Conservation (phyloP, 1,140 invertebrate species). For the Anthonomus grandis region DNA sequence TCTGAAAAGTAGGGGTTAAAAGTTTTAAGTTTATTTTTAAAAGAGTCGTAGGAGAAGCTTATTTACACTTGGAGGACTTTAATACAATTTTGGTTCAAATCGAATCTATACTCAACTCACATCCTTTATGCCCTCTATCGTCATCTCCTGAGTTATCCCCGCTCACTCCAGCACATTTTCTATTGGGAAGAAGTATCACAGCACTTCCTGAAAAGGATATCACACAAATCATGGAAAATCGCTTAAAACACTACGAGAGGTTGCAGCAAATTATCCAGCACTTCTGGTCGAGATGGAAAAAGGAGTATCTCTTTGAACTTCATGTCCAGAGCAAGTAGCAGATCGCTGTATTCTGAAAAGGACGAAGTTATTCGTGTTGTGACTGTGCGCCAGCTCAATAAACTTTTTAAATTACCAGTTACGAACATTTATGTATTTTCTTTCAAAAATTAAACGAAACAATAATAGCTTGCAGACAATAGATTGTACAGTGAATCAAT, state of each 20-base stretch:
- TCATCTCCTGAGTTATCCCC: background rate
- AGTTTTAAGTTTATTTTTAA: background rate
- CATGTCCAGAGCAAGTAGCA: conserved; percentile 26
- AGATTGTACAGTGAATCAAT: no score
- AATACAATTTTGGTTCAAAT: background rate
- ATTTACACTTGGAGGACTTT: background rate
- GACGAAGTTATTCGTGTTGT: conserved; percentile 33
- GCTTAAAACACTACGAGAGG: no score
- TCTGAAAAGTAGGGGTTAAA: background rate
- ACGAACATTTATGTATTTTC: conserved; percentile 1
- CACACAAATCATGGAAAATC: no score
- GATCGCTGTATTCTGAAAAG: conserved; percentile 22
- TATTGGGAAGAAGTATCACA: no score
- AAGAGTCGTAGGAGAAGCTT: background rate
- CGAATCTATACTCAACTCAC: background rate
- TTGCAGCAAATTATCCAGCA: no score
- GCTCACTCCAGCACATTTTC: background rate
- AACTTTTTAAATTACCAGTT: conserved; percentile 20
- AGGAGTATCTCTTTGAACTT: no score
- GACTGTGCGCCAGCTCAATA: conserved; percentile 23
- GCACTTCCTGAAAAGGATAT: no score
- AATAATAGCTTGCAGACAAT: no score
- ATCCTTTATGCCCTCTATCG: background rate
- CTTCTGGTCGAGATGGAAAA: no score
- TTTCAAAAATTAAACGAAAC: no score